Evolutionary conservation across 2,113 vertebrate genomes (phyloP).

Genomic region (Phainopepla nitens): DNA sequence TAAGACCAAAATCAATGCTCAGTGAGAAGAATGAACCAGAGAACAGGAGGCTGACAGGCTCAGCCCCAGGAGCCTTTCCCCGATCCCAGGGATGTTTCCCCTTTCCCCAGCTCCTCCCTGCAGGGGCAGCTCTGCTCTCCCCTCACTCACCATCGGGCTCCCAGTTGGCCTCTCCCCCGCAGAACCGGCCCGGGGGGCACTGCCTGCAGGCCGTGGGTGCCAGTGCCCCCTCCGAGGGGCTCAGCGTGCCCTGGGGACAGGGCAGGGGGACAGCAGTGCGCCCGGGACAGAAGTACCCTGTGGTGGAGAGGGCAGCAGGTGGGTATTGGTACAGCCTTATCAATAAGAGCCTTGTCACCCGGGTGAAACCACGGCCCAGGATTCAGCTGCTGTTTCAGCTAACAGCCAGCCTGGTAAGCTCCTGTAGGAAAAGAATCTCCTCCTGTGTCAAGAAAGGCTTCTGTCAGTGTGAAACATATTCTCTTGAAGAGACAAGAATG

Average conservation of each 20-base stretch:
- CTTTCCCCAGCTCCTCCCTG: background rate
- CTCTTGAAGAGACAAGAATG: background rate
- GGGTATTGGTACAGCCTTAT: no score
- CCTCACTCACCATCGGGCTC: slow-evolving; percentile 78
- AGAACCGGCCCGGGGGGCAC: slow-evolving; percentile 83
- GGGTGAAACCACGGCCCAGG: background rate
- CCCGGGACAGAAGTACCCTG: slow-evolving; percentile 83
- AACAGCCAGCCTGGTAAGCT: background rate
- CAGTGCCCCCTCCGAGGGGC: slow-evolving; percentile 65
- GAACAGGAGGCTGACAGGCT: background rate
- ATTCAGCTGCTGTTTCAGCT: background rate
- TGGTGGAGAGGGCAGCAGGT: background rate
- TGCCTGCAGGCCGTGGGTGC: slow-evolving; percentile 73
- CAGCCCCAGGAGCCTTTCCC: accelerated
- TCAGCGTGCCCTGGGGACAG: slow-evolving; percentile 82
- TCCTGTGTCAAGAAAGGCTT: background rate
- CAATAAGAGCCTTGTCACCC: no score
- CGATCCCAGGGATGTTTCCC: accelerated
- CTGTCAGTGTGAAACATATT: background rate
- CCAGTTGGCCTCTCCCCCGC: slow-evolving; percentile 76
- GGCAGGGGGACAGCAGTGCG: slow-evolving; percentile 68
- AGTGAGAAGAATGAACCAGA: background rate
- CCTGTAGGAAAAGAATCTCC: background rate
- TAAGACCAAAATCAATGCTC: background rate
- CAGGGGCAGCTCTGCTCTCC: no score